Evolutionary conservation across 2,797 vertebrate species (phyloP).

Genomic region (Brachyrhaphis roseni): DNA sequence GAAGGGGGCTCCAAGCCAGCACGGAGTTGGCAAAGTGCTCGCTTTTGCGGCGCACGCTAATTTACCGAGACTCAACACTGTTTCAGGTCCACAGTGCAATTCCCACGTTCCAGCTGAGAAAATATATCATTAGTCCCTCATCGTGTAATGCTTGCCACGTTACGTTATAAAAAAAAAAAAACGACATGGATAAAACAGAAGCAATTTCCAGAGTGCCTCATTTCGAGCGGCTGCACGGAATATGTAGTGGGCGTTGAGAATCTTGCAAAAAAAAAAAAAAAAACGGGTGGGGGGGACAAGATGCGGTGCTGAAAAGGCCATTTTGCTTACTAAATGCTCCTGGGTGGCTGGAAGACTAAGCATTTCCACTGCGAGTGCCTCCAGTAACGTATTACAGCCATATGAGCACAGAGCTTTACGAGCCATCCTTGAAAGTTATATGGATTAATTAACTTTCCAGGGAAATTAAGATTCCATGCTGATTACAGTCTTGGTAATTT

Average conservation of each 20-base stretch:
- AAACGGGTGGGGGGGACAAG: conserved; percentile 34
- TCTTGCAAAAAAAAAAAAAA: conserved; percentile 52
- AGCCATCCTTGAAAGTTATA: conserved; percentile 71
- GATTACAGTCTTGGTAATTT: conserved; percentile 66
- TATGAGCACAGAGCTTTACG: conserved; percentile 62
- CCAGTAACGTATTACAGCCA: conserved; percentile 59
- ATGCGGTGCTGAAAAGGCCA: conserved; percentile 69
- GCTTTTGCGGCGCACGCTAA: conserved; percentile 73
- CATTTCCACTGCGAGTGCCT: conserved; percentile 73
- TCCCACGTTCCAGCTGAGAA: conserved; percentile 84
- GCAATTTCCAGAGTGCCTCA: conserved; percentile 73
- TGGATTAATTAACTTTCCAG: conserved; percentile 77
- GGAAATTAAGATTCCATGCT: conserved; percentile 73
- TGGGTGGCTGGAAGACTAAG: conserved; percentile 74
- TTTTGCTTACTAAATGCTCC: conserved; percentile 75
- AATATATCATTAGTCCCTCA: conserved; percentile 85
- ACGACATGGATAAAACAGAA: conserved; percentile 73
- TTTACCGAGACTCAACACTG: conserved; percentile 83
- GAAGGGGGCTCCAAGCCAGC: conserved; percentile 42
- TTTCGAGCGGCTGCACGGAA: conserved; percentile 71
- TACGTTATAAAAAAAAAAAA: conserved; percentile 75
- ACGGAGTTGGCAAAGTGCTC: conserved; percentile 66
- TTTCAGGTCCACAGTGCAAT: conserved; percentile 72
- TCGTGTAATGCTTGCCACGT: conserved; percentile 83
- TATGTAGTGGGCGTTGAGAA: conserved; percentile 63